Base-by-base conservation (phyloP, 2,888 invertebrate genomes). In the Subacronicta megacephala region DNA sequence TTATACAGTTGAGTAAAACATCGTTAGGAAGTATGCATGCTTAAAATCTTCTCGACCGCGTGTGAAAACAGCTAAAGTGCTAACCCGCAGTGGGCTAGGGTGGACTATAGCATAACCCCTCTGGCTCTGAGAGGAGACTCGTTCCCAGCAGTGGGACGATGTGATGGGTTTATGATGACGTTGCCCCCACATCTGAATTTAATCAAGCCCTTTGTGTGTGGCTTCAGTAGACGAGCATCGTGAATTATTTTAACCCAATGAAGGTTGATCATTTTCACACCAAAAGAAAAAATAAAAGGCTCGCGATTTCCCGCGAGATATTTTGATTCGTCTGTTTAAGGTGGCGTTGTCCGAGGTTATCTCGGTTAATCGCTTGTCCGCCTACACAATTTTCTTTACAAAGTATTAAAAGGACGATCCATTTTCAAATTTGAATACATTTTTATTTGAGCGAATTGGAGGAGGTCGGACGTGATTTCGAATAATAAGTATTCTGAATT, bases 191-290 rank as follows among this genome's bases (percentile, higher is more conserved):
- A n/a, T n/a, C n/a, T n/a, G n/a, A n/a, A n/a, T n/a, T n/a, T 6
- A 23, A 23, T 7, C 7, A 23, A 3, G 6, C 23, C 10, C 3
- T 6, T 1, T 23, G 0, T 1, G 3, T 29, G 4, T 12, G 10
- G 4, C 12, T 3, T 29, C 29, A n/a, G 12, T 3, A 29, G 29
- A 29, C 12, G 0, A 33, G 16, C 31, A 44, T 49, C 35, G 37
- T 35, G 23, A 18, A 41, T 42, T 38, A 12, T 62, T 37, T 46
- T 20, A 23, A 38, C 44, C 36, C 35, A 35, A 47, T 37, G 20
- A 40, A 13, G 4, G 29, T 57, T 57, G 43, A 69, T 63, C 13
- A 57, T 50, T 69, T 69, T 54, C 31, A 37, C 53, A 38, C 52
- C 42, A 63, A 37, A 50, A 42, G 23, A 37, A 69, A 53, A 42